These are phyloP conservation scores for Periphyllus acericola DNA, from an alignment of 2,888 invertebrate genomes.

Conservation along the genomic window DNA sequence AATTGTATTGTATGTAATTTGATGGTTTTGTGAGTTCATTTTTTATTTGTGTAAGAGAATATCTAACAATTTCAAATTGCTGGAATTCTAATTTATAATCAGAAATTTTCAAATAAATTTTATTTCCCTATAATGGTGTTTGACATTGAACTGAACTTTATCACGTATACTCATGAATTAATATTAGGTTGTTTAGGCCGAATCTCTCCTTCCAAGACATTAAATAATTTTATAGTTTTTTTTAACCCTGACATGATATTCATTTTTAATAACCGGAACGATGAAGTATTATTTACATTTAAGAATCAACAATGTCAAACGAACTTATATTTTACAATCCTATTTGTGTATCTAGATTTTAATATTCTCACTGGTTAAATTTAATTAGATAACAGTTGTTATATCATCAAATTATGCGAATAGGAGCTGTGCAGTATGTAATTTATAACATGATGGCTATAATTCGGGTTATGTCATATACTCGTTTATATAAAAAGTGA, in stretches of 20 bases:
- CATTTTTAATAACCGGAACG: conserved; percentile 24
- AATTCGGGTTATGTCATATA: too few relatives aligned
- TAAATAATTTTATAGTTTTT: conserved; percentile 26
- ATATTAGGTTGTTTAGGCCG: conserved; percentile 21
- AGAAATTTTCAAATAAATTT: too few relatives aligned
- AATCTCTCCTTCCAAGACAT: conserved; percentile 28
- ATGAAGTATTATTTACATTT: conserved; percentile 10
- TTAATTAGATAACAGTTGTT: neutral
- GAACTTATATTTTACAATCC: neutral
- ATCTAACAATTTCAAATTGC: neutral
- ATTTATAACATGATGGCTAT: neutral
- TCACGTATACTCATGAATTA: neutral
- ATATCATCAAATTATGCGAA: neutral
- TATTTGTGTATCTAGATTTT: neutral
- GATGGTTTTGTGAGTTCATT: too few relatives aligned
- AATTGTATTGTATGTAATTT: too few relatives aligned
- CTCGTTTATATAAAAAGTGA: too few relatives aligned
- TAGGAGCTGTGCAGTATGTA: neutral
- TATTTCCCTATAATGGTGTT: neutral
- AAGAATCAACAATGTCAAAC: neutral
- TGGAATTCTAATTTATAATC: neutral
- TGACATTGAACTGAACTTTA: neutral
- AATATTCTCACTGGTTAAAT: neutral
- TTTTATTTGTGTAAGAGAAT: too few relatives aligned
- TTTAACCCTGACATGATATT: conserved; percentile 45